Conservation (phyloP, 2,888 invertebrate genomes). For the Eristalinus aeneus region DNA sequence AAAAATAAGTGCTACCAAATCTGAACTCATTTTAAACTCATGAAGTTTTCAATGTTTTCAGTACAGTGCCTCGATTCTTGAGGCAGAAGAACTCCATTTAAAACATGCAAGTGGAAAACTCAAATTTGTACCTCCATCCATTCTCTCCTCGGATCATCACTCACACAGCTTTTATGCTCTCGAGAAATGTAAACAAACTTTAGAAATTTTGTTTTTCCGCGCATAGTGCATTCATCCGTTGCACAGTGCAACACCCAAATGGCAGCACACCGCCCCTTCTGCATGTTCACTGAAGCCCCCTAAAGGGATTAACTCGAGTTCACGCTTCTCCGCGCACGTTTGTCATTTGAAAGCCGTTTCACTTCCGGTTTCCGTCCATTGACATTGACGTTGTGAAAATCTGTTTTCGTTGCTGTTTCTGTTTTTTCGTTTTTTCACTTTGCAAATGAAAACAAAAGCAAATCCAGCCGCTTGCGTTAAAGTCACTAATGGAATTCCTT, state of each 20-base stretch:
- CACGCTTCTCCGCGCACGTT: slow-evolving; percentile 56
- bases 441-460: slow-evolving; percentile 8
- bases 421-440: slow-evolving; percentile 35
- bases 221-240: slow-evolving; percentile 27
- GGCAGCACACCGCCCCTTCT: slow-evolving; percentile 24
- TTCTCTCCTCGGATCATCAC: not conserved
- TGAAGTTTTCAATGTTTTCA: too few relatives aligned
- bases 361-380: slow-evolving; percentile 63
- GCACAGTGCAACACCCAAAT: slow-evolving; percentile 17
- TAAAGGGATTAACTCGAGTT: slow-evolving; percentile 20
- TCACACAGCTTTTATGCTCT: not conserved
- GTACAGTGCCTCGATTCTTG: too few relatives aligned
- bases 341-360: slow-evolving; percentile 39
- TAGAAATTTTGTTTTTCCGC: not conserved
- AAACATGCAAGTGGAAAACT: too few relatives aligned
- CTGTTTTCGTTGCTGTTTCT: not conserved
- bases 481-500: not conserved
- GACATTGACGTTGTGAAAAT: slow-evolving; percentile 43
- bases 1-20: too few relatives aligned
- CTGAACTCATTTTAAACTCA: too few relatives aligned
- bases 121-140: not conserved
- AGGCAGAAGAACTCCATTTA: too few relatives aligned
- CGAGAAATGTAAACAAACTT: not conserved
- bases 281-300: not conserved
- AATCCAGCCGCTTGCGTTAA: not conserved